Conservation (phyloP, 1,140 invertebrate species). For the Brachionus asplanchnoidis region DNA sequence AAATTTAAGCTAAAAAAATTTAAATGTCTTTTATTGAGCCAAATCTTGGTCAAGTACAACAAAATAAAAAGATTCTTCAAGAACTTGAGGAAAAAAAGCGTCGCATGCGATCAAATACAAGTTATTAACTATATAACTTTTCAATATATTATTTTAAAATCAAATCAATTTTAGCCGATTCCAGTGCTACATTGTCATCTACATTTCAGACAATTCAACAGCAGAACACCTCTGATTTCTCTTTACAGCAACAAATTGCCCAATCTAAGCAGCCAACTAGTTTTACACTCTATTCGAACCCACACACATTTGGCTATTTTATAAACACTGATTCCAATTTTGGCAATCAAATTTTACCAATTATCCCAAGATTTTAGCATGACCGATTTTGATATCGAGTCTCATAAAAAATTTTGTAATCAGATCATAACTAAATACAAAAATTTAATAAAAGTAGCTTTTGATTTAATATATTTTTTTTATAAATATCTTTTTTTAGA, state of each 20-base stretch:
- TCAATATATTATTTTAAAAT: not conserved
- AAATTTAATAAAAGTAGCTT: not conserved
- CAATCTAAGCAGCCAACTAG: not conserved
- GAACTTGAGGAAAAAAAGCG: conserved; percentile 40
- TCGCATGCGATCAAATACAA: conserved; percentile 29
- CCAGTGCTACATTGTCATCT: not conserved
- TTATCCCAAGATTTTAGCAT: conserved; percentile 19
- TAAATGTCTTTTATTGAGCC: conserved; percentile 41
- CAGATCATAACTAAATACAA: not conserved
- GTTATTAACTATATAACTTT: not conserved
- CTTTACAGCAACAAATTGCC: not conserved
- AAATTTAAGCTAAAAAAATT: not conserved
- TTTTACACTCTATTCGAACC: not conserved
- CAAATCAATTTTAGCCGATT: not conserved
- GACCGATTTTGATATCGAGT: not conserved
- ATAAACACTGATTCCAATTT: conserved; percentile 25
- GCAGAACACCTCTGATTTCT: not conserved
- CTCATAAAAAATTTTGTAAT: conserved; percentile 5
- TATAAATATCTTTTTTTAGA: not conserved
- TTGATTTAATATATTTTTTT: not conserved
- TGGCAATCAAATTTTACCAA: conserved; percentile 40
- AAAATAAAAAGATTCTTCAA: conserved; percentile 35
- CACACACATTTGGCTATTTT: not conserved
- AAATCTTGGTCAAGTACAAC: conserved; percentile 38
- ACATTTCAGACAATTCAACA: conserved; percentile 6